These are phyloP conservation scores for Novumbra hubbsi DNA, from an alignment of 2,797 vertebrate genomes.

Conservation along the genomic window DNA sequence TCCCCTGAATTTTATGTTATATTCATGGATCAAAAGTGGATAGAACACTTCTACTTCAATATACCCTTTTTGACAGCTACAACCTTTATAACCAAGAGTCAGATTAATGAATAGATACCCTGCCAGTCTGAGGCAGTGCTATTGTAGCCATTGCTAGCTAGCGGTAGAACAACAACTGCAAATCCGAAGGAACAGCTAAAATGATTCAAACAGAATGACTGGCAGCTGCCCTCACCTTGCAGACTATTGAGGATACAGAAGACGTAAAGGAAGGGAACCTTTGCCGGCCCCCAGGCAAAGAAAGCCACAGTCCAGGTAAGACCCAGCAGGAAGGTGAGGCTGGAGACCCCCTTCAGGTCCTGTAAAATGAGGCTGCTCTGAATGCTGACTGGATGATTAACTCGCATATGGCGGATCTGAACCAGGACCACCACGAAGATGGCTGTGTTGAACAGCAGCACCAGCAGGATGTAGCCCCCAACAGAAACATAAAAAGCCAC, in stretches of 20 bases:
- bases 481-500: constrained; percentile 81
- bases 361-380: constrained; percentile 69
- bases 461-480: constrained; percentile 77
- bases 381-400: constrained; percentile 68
- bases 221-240: constrained; percentile 74
- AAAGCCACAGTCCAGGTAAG: constrained; percentile 86
- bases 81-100: background rate
- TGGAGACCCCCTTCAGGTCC: constrained; percentile 80
- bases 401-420: constrained; percentile 79
- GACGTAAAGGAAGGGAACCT: constrained; percentile 79
- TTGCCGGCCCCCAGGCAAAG: constrained; percentile 79
- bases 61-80: background rate
- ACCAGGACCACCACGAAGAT: constrained; percentile 85
- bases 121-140: background rate
- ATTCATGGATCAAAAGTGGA: too few relatives aligned
- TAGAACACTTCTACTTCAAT: too few relatives aligned
- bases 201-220: background rate
- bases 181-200: background rate
- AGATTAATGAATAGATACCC: background rate
- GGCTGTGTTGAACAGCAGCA: constrained; percentile 79
- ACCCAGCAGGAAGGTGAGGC: constrained; percentile 84
- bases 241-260: constrained; percentile 86
- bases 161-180: background rate
- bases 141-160: background rate
- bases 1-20: too few relatives aligned